These are phyloP conservation scores for Spinus olivaceus DNA, from an alignment of 2,797 vertebrate genomes.

Conservation along the genomic window DNA sequence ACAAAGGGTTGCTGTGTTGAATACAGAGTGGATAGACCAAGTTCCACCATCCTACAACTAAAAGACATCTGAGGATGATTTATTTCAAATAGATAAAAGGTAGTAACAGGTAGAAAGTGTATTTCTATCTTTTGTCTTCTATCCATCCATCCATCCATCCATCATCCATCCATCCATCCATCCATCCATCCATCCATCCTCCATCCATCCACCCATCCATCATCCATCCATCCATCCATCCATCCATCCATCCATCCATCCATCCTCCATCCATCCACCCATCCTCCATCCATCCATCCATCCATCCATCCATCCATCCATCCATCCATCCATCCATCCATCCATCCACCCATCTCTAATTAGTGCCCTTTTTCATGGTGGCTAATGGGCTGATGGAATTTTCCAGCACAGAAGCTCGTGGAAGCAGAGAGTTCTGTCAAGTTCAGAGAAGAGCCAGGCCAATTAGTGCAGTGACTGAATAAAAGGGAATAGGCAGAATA, in stretches of 20 bases:
- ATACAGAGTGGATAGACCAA: not conserved
- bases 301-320: too few species aligned
- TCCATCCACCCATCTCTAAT: not conserved
- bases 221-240: too few species aligned
- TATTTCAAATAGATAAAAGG: not conserved
- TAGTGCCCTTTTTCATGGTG: not conserved
- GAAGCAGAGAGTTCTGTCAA: not conserved
- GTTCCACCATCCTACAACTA: not conserved
- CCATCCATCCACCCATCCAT: not conserved
- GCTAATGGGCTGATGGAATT: not conserved
- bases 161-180: not conserved
- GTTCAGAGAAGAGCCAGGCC: not conserved
- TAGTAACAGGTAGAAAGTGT: not conserved
- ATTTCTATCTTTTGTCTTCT: not conserved
- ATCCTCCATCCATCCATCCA: not conserved
- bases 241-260: not conserved
- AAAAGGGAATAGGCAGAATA: not conserved
- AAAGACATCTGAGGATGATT: not conserved
- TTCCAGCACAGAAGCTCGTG: not conserved
- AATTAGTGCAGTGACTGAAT: not conserved
- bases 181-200: not conserved
- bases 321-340: too few species aligned
- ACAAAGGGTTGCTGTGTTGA: rapidly evolving
- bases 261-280: not conserved
- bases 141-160: not conserved